A percentile compares a stretch with the other conserved stretches of the same genome.
Conservation (phyloP, 2,888 invertebrate genomes). For the Drosophila eohydei region DNA sequence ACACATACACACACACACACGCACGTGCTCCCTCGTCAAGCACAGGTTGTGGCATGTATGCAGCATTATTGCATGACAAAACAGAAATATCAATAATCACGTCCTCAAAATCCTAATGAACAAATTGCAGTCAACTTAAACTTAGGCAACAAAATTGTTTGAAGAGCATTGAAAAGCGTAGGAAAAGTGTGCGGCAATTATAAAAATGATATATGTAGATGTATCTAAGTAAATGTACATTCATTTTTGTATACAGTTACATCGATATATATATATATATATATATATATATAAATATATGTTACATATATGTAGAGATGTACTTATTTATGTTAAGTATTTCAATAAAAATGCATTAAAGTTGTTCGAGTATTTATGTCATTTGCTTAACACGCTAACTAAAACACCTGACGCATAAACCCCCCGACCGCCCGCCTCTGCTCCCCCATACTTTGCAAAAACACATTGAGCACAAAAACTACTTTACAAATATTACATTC, state of each 20-base stretch:
- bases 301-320: conserved; percentile 23
- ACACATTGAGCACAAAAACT: conserved; percentile 65
- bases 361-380: conserved; percentile 78
- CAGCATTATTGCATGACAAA: conserved; percentile 51
- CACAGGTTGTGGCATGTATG: conserved; percentile 17
- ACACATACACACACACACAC: neutral
- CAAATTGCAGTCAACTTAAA: conserved; percentile 71
- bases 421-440: neutral
- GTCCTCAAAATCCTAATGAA: conserved; percentile 46
- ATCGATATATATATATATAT: conserved; percentile 31
- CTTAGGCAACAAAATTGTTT: conserved; percentile 73
- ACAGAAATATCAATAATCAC: conserved; percentile 69
- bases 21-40: neutral
- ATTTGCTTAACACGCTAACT: conserved; percentile 69
- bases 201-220: conserved; percentile 17
- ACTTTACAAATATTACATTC: conserved; percentile 73
- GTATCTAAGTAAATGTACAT: conserved; percentile 52
- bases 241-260: conserved; percentile 30
- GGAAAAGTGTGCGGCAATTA: conserved; percentile 71
- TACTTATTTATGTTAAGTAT: conserved; percentile 48
- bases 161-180: conserved; percentile 56
- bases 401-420: conserved; percentile 45
- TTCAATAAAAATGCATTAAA: conserved; percentile 73
- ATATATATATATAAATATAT: conserved; percentile 24
- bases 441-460: conserved; percentile 22